Percentiles rank a stretch among this genome's conserved stretches.
Conservation (phyloP, 2,888 invertebrate species). For the Scelioninae gen. 2 region DNA sequence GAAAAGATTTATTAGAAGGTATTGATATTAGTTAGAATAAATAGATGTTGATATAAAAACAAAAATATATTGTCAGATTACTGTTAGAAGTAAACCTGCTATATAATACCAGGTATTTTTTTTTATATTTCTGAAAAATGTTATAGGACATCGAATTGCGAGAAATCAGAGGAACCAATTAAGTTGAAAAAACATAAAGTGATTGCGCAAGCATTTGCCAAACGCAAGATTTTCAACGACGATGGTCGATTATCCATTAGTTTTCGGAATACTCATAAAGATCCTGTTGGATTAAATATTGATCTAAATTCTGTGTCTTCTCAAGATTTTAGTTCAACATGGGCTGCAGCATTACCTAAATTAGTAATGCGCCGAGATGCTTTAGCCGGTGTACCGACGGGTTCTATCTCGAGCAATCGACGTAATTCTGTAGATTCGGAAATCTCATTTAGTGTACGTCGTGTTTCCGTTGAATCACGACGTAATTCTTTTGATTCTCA, state of each 20-base stretch:
- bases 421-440: conserved; percentile 79
- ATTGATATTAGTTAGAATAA: no score
- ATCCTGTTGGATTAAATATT: conserved; percentile 90
- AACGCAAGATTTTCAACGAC: conserved; percentile 88
- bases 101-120: no score
- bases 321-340: conserved; percentile 91
- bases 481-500: conserved; percentile 93
- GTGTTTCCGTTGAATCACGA: conserved; percentile 90
- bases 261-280: conserved; percentile 90
- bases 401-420: conserved; percentile 77
- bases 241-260: conserved; percentile 91
- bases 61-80: no score
- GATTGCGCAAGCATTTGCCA: conserved; percentile 93
- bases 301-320: conserved; percentile 86
- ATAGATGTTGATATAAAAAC: no score
- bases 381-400: conserved; percentile 81
- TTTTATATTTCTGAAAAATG: no score
- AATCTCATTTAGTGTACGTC: conserved; percentile 86
- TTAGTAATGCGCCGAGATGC: conserved; percentile 91
- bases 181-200: conserved; percentile 90
- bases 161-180: conserved; percentile 82
- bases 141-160: conserved; percentile 77
- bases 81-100: no score
- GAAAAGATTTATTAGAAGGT: conserved; percentile 90
- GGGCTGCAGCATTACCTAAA: conserved; percentile 93